Evolutionary conservation across 2,797 vertebrate genomes (phyloP), one percentile per base, ranked within the genome.

Genomic region (Notolabrus celidotus): DNA sequence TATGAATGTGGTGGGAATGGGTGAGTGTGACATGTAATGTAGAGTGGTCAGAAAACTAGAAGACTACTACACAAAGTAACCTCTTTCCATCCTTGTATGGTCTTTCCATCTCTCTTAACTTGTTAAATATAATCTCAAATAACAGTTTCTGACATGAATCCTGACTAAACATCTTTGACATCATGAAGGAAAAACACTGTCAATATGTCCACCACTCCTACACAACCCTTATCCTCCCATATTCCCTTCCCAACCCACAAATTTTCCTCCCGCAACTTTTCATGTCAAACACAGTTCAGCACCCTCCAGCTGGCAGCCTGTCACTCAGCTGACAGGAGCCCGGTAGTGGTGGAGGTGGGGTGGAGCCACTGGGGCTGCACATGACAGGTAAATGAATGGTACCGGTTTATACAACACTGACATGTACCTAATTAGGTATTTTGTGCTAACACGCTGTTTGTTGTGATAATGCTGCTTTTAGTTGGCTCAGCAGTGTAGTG

Each of bases 321-420:
- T 88, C 88, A 77, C 53, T 73, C 76, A 52, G 41, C n/a, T 79
- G 78, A 80, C 86, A 83, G 63, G 42, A 61, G 71, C 71, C 76
- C 68, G 73, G 67, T 25, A 38, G 66, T 14, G 45, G 66, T 41
- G 59, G 65, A 64, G 59, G 42, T 39, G 42, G 43, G 57, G 50
- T n/a, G 73, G 71, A 79, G 58, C 61, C 45, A 64, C 15, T 10
- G 46, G 55, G 60, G 72, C 71, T 29, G 51, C 71, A 67, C 7
- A 8, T 90, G 91, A 81, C 79, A 84, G 85, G 85, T 91, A 84
- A 86, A 88, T 89, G 72, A 86, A 82, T 42, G 70, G 74, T 79
- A 38, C 67, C 7, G 34, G 47, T 52, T 80, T 43, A 55, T 71
- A 67, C 27, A 73, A 60, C 22, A 54, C 59, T 82, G 83, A 77